phyloP scores from a whole-genome alignment of 2,113 vertebrate genomes.

The Tragelaphus imberbis region DNA sequence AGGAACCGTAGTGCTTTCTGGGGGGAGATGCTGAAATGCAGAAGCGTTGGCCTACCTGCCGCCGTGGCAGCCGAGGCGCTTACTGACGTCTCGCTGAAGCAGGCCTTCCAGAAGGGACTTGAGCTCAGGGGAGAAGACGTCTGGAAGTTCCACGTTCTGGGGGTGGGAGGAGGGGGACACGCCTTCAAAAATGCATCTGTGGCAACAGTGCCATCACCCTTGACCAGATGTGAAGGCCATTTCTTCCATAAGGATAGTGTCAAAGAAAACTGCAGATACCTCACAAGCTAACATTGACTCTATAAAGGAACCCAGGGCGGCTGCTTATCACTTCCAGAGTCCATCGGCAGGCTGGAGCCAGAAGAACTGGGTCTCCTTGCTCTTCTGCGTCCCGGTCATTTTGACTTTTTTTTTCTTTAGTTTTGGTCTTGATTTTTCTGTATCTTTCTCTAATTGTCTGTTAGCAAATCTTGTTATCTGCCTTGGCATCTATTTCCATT shows the following conservation, averaged over 20 bases:
- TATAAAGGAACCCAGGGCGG: background rate
- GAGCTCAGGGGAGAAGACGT: slow-evolving; percentile 92
- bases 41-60: slow-evolving; percentile 81
- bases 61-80: slow-evolving; percentile 93
- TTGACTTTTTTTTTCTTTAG: background rate
- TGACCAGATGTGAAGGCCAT: background rate
- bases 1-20: accelerated
- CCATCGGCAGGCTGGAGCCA: background rate
- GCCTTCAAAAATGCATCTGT: background rate
- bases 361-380: accelerated
- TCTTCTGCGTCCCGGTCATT: accelerated
- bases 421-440: background rate
- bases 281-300: background rate
- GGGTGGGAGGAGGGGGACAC: accelerated
- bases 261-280: background rate
- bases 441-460: background rate
- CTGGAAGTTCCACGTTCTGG: slow-evolving; percentile 95
- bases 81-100: slow-evolving; percentile 91
- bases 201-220: too few species aligned
- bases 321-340: background rate
- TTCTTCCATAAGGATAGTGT: background rate
- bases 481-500: background rate
- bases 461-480: background rate
- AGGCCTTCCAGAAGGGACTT: slow-evolving; percentile 93
- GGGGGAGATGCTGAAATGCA: accelerated